Percentiles rank a stretch among this genome's conserved stretches.
Evolutionary conservation across 2,888 invertebrate genomes (phyloP).

Genomic region (Noctua janthina): DNA sequence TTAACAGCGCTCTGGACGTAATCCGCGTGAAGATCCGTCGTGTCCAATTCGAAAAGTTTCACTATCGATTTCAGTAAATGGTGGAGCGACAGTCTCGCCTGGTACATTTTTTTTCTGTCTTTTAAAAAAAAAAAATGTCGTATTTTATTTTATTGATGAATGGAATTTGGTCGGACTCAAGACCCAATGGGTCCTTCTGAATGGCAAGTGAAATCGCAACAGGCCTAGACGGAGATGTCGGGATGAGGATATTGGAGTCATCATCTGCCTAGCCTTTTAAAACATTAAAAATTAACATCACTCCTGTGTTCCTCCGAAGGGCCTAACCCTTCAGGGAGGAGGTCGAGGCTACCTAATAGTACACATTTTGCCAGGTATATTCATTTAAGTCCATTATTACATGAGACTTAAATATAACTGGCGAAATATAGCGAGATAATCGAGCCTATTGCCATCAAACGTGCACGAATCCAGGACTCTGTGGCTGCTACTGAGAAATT

Average conservation of each 20-base stretch:
- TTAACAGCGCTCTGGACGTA: conserved; percentile 64
- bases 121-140: no score
- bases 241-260: neutral
- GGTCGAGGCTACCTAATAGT: neutral
- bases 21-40: conserved; percentile 61
- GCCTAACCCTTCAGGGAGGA: no score
- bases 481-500: neutral
- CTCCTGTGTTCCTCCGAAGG: neutral
- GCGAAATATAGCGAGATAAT: no score
- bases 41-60: conserved; percentile 58
- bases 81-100: neutral
- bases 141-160: neutral
- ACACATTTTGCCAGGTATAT: neutral
- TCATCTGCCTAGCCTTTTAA: no score
- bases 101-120: neutral
- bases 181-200: no score
- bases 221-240: neutral
- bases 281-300: neutral
- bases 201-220: neutral
- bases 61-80: conserved; percentile 48
- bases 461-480: neutral
- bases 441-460: no score
- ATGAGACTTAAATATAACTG: no score
- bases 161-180: no score
- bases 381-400: neutral